Percentiles rank a stretch among this genome's conserved stretches.
phyloP scores from a whole-genome alignment of 2,888 invertebrate genomes.

The Amiota communis region DNA sequence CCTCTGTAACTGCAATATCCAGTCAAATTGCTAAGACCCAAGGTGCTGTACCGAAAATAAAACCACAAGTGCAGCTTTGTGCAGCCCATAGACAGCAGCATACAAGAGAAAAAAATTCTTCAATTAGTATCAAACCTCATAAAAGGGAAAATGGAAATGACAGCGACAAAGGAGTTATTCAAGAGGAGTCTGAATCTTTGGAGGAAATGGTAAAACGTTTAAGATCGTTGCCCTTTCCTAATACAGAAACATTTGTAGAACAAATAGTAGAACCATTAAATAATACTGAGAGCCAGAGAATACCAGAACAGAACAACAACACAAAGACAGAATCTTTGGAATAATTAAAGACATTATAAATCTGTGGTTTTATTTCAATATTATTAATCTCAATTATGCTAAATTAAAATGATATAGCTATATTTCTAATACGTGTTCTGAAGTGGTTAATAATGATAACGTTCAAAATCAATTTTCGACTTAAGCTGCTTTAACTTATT shows the following conservation, averaged over 20 bases:
- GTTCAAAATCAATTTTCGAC: too few species aligned
- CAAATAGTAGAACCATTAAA: background rate
- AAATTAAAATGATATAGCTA: too few species aligned
- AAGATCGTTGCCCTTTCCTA: slow-evolving; percentile 63
- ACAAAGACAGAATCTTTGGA: too few species aligned
- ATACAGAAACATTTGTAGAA: slow-evolving; percentile 7
- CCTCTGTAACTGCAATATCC: slow-evolving; percentile 62
- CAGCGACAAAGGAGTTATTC: slow-evolving; percentile 35
- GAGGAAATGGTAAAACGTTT: slow-evolving; percentile 69
- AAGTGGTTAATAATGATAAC: too few species aligned
- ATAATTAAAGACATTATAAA: too few species aligned
- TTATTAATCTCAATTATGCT: too few species aligned
- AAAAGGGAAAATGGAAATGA: slow-evolving; percentile 23
- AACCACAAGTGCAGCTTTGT: slow-evolving; percentile 52
- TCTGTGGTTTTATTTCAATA: too few species aligned
- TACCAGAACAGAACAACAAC: too few species aligned
- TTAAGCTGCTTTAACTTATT: too few species aligned
- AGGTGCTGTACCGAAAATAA: slow-evolving; percentile 50
- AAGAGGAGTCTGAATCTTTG: slow-evolving; percentile 46
- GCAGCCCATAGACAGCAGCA: slow-evolving; percentile 55
- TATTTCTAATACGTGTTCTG: too few species aligned
- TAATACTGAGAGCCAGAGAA: background rate
- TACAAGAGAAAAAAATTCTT: slow-evolving; percentile 43
- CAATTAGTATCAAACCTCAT: background rate
- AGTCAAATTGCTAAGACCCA: slow-evolving; percentile 60